phyloP scores from a whole-genome alignment of 2,797 vertebrate species.

The Sebastolobus alascanus region DNA sequence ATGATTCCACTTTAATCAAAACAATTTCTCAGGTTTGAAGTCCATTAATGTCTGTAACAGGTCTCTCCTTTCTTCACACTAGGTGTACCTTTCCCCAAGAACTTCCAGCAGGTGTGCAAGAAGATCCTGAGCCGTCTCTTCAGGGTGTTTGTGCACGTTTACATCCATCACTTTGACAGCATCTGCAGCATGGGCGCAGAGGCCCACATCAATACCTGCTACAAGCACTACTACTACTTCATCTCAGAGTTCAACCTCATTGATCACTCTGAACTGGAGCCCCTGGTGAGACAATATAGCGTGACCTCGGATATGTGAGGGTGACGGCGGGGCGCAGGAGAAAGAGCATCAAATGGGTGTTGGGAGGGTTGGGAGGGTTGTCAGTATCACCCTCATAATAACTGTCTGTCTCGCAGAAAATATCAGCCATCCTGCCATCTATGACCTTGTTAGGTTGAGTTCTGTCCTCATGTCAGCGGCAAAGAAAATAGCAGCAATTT shows the following conservation, averaged over 20 bases:
- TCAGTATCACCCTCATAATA: background rate
- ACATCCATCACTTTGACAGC: slow-evolving; percentile 99
- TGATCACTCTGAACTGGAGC: slow-evolving; percentile 95
- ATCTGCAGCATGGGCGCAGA: slow-evolving; percentile 97
- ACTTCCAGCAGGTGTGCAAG: slow-evolving; percentile 99
- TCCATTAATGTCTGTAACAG: slow-evolving; percentile 13
- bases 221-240: slow-evolving; percentile 99
- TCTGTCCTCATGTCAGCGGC: background rate
- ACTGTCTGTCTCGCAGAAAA: slow-evolving; percentile 4
- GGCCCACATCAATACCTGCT: slow-evolving; percentile 99
- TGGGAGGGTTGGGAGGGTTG: background rate
- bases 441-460: slow-evolving; percentile 9
- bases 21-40: background rate
- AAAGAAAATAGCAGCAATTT: background rate
- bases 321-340: background rate
- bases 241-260: slow-evolving; percentile 97
- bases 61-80: slow-evolving; percentile 29
- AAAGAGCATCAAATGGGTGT: slow-evolving; percentile 9
- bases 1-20: background rate
- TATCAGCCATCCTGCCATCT: background rate
- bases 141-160: slow-evolving; percentile 98
- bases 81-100: slow-evolving; percentile 98
- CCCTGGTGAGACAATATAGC: slow-evolving; percentile 89
- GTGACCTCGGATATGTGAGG: slow-evolving; percentile 14
- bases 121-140: slow-evolving; percentile 98